phyloP scores from a whole-genome alignment of 2,113 vertebrate species.

The Macrotis lagotis region DNA sequence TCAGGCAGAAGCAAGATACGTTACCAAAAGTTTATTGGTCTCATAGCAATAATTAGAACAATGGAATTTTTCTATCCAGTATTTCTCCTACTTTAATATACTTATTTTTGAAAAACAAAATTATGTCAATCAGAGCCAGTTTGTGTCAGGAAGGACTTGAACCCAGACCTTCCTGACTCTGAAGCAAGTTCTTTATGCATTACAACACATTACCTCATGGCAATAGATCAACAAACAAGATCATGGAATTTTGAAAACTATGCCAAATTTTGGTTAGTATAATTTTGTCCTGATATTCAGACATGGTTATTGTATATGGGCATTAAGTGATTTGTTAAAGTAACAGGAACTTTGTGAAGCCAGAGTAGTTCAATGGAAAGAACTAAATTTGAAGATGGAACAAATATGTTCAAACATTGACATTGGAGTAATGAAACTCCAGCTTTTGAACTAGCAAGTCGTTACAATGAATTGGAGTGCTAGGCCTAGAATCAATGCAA shows the following conservation, averaged over 20 bases:
- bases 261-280: not conserved
- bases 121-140: not conserved
- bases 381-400: not conserved
- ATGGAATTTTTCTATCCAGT: no score
- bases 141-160: not conserved
- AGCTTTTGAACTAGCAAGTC: not conserved
- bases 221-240: not conserved
- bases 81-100: no score
- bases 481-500: not conserved
- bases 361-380: not conserved
- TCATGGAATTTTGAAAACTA: not conserved
- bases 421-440: no score
- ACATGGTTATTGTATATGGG: not conserved
- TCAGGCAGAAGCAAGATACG: no score
- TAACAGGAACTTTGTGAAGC: not conserved
- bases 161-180: not conserved
- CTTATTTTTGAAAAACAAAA: no score
- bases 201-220: not conserved
- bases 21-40: no score
- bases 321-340: not conserved
- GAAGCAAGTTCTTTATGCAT: not conserved
- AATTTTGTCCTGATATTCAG: not conserved
- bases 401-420: not conserved
- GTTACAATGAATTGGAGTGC: not conserved
- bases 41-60: no score